These are phyloP conservation scores for Neolamprologus toae DNA, from an alignment of 2,113 vertebrate genomes.

Conservation along the genomic window DNA sequence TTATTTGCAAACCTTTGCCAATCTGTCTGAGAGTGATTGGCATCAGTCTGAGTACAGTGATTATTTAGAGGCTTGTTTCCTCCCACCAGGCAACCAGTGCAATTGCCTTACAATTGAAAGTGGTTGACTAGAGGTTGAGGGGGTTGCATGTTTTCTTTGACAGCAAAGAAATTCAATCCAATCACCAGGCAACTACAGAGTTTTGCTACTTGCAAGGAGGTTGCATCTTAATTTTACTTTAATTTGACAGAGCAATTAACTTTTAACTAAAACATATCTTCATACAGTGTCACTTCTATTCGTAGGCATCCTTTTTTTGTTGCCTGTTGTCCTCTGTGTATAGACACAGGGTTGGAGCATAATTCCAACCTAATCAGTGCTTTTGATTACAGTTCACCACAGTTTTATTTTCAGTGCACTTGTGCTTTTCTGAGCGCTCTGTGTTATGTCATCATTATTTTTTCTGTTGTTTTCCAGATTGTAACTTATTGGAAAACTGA, in stretches of 20 bases:
- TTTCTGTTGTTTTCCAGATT: neutral
- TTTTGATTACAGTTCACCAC: neutral
- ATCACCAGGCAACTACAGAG: neutral
- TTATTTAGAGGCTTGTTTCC: neutral
- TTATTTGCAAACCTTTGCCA: neutral
- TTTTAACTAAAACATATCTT: neutral
- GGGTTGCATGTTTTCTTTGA: neutral
- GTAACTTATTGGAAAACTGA: neutral
- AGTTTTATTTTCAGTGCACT: neutral
- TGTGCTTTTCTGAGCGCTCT: neutral
- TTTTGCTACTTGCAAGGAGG: neutral
- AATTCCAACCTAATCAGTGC: neutral
- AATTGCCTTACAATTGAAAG: neutral
- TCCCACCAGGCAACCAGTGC: neutral
- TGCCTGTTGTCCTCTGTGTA: neutral
- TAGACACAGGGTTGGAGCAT: neutral
- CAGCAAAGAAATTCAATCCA: neutral
- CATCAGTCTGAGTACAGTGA: neutral
- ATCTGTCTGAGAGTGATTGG: neutral
- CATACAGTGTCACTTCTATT: neutral
- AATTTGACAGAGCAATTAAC: neutral
- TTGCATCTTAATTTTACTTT: neutral
- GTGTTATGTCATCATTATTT: neutral
- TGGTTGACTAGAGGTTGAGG: neutral
- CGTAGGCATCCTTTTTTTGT: neutral